A percentile compares a stretch with the other conserved stretches of the same genome.
These are phyloP conservation scores for Aurelia coerulea DNA, from an alignment of 30 jellyfish, hydroid and myxozoan genomes.

Conservation along the genomic window DNA sequence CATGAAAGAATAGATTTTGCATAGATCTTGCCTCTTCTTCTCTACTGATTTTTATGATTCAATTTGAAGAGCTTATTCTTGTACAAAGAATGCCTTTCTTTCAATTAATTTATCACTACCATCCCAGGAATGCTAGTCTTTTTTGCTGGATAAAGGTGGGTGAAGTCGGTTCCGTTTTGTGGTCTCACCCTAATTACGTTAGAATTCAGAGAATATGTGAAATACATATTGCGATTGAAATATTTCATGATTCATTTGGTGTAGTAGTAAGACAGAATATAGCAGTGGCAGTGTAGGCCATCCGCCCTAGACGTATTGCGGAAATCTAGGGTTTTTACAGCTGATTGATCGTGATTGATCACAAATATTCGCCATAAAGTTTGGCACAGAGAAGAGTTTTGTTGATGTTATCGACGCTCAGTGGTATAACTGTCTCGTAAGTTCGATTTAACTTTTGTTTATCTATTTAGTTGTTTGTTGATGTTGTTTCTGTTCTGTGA, in stretches of 20 bases:
- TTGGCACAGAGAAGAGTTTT: too few relatives aligned
- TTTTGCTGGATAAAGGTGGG: slow-evolving; percentile 29
- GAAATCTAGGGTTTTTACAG: background rate
- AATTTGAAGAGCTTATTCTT: slow-evolving; percentile 10
- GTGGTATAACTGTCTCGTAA: too few relatives aligned
- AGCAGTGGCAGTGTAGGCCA: background rate
- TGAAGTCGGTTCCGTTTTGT: slow-evolving; percentile 64
- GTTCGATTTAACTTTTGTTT: too few relatives aligned
- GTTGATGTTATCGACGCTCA: too few relatives aligned
- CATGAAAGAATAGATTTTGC: slow-evolving; percentile 38
- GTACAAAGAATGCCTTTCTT: slow-evolving; percentile 31
- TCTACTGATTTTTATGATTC: slow-evolving; percentile 4
- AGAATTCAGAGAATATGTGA: slow-evolving; percentile 63
- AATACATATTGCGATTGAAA: background rate
- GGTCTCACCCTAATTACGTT: slow-evolving; percentile 47
- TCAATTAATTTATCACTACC: slow-evolving; percentile 23
- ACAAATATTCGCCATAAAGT: too few relatives aligned
- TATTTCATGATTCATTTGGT: background rate
- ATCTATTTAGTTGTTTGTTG: too few relatives aligned
- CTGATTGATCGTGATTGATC: too few relatives aligned
- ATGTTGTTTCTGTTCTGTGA: too few relatives aligned
- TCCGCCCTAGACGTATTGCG: slow-evolving; percentile 16
- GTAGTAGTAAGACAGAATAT: background rate
- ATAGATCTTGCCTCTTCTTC: slow-evolving; percentile 13
- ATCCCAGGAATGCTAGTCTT: slow-evolving; percentile 50